Conservation (phyloP, 2,797 vertebrate species). For the Staurois parvus region DNA sequence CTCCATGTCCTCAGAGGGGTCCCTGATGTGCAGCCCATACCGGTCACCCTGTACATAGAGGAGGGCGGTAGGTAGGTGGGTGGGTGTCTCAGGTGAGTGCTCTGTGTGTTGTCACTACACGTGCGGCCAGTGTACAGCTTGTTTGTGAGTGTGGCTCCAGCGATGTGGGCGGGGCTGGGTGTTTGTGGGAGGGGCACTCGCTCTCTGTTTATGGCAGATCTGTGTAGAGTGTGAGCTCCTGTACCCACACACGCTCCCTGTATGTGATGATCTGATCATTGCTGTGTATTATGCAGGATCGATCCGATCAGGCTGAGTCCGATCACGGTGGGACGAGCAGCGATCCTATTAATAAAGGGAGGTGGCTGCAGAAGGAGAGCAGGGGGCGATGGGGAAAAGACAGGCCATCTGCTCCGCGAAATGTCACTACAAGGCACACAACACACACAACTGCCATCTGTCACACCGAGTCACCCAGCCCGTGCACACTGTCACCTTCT, state of each 20-base stretch:
- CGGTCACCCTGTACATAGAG: no score
- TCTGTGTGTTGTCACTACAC: constrained; percentile 50
- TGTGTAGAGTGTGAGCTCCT: no score
- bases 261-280: no score
- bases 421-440: background rate
- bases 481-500: no score
- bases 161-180: background rate
- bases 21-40: background rate
- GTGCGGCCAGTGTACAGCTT: constrained; percentile 29
- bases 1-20: no score
- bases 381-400: background rate
- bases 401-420: background rate
- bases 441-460: constrained; percentile 28
- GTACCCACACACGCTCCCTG: no score
- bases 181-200: background rate
- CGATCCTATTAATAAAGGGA: background rate
- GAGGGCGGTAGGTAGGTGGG: no score
- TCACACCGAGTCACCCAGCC: background rate
- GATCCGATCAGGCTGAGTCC: no score
- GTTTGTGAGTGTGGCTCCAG: constrained; percentile 38
- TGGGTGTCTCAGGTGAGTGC: background rate
- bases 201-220: background rate
- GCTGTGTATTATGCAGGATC: no score
- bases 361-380: background rate
- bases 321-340: background rate